Base-by-base conservation (phyloP, 2,888 invertebrate species). In the Atherix ibis region DNA sequence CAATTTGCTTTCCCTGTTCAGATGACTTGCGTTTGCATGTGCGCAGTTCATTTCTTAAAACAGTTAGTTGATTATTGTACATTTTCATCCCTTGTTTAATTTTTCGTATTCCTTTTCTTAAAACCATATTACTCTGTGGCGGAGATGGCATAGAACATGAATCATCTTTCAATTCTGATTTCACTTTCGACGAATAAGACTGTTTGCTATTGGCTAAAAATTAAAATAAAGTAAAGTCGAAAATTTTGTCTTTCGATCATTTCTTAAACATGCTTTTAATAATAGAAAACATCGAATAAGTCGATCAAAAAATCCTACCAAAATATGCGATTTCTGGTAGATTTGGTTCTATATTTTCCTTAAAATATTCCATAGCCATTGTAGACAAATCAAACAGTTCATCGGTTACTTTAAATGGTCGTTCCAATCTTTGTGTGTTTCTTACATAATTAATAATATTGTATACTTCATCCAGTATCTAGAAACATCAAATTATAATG, bases 301-400 rank as follows among this genome's bases (percentile, higher is more conserved):
- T 48, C 43, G 56, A 46, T 79, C 80, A 58, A 87, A 85, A 56
- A 83, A 87, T 31, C 82, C 81, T n/a, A 46, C 79, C 80, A 58
- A 87, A 85, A 56, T 83, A 87, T 31, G 82, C 81, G 43, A 88
- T 82, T 61, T 87, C 85, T 24, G 88, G 88, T 50, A 88, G 66
- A 45, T 76, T 76, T 5, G 89, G 85, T 58, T 89, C 89, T 54
- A 92, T 85, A 50, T 82, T 78, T 58, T 92, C 91, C 58, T 89
- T 89, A 61, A 92, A 92, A 62, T 91, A 91, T 62, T 92, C 92
- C 91, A 92, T 91, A 22, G 92, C 92, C 92, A 92, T 92, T 25
- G 89, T 88, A 25, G 89, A 89, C 43, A 92, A 69, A 65, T 92
- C 92, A 63, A 89, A 87, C 37, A 92, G 66, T 60, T 92, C 91